phyloP scores from a whole-genome alignment of 2,797 vertebrate genomes.

The Chromobotia macracanthus region DNA sequence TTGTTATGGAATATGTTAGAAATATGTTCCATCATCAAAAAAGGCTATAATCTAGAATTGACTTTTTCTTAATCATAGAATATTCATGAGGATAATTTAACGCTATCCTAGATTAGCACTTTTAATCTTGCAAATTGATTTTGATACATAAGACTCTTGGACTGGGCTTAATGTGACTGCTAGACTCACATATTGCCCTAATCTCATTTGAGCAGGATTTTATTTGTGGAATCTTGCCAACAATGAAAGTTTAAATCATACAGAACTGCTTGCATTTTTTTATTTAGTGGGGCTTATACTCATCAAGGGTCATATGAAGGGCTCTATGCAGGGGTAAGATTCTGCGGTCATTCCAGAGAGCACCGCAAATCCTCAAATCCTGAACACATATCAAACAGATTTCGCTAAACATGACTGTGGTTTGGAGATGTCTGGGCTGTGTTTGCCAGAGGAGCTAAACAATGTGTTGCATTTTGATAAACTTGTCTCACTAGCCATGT shows the following conservation, averaged over 20 bases:
- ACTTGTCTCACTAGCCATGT: not conserved
- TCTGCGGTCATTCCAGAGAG: slow-evolving; percentile 14
- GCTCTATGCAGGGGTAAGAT: not conserved
- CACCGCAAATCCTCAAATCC: slow-evolving; percentile 13
- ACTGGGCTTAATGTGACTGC: not conserved
- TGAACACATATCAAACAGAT: not conserved
- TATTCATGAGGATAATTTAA: not conserved
- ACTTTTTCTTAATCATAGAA: not conserved
- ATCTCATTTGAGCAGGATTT: slow-evolving; percentile 14
- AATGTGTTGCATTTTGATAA: not conserved
- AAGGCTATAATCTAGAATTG: slow-evolving; percentile 5
- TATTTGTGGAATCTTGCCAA: slow-evolving; percentile 1
- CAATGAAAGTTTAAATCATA: not conserved
- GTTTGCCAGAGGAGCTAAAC: not conserved
- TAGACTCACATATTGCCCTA: slow-evolving; percentile 12
- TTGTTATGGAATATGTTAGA: not conserved
- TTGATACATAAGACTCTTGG: slow-evolving; percentile 13
- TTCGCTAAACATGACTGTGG: not conserved
- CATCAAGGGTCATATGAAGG: slow-evolving; percentile 20
- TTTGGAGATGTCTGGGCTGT: not conserved
- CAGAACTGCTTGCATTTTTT: not conserved
- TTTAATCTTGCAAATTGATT: slow-evolving; percentile 36
- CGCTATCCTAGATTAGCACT: slow-evolving; percentile 23
- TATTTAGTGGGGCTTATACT: not conserved
- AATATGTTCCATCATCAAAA: not conserved